phyloP scores from a whole-genome alignment of 2,888 invertebrate species.

The Apamea sordens region DNA sequence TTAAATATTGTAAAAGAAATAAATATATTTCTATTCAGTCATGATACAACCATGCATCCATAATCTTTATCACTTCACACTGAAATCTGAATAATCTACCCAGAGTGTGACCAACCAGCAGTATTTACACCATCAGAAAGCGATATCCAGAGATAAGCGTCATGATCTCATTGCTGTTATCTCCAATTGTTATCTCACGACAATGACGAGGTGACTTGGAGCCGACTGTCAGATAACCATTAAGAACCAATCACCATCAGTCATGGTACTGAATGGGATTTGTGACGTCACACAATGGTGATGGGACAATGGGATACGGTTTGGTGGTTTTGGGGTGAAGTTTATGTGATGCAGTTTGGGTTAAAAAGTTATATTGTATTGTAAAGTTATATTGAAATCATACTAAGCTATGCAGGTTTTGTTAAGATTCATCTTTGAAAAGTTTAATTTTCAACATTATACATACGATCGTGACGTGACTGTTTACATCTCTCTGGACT shows the following conservation, averaged over 20 bases:
- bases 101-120: neutral
- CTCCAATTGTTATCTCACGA: conserved; percentile 71
- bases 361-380: neutral
- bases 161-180: conserved; percentile 76
- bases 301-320: conserved; percentile 30
- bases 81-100: neutral
- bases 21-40: neutral
- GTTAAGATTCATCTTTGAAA: too few relatives aligned
- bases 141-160: conserved; percentile 44
- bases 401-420: neutral
- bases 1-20: neutral
- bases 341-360: neutral
- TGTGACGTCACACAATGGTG: conserved; percentile 56
- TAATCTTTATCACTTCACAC: neutral
- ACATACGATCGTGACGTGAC: too few relatives aligned
- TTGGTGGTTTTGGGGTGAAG: conserved; percentile 1
- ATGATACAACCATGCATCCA: neutral
- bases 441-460: too few relatives aligned
- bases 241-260: conserved; percentile 77
- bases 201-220: conserved; percentile 69
- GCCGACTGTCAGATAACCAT: conserved; percentile 71
- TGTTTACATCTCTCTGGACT: too few relatives aligned
- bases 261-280: conserved; percentile 65
- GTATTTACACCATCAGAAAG: conserved; percentile 37
- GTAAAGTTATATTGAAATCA: neutral